Conservation (phyloP, 2,888 invertebrate genomes). For the Trichogramma evanescens region DNA sequence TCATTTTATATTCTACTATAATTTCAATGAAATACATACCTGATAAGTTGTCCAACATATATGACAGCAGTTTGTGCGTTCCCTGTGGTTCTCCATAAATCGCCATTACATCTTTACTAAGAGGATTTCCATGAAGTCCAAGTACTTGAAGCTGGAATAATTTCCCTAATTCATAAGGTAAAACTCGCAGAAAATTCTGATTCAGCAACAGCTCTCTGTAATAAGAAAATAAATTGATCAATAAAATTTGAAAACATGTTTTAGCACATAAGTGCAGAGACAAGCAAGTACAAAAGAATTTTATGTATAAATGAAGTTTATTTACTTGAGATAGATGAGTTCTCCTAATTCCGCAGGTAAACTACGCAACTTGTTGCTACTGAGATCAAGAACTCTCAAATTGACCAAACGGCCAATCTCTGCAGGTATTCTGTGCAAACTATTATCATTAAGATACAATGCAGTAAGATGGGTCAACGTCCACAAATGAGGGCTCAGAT, state of each 20-base stretch:
- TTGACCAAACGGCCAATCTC: slow-evolving; percentile 82
- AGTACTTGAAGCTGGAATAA: slow-evolving; percentile 91
- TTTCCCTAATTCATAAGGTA: slow-evolving; percentile 96
- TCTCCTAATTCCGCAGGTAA: slow-evolving; percentile 96
- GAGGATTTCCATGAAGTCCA: slow-evolving; percentile 88
- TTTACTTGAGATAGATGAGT: slow-evolving; percentile 82
- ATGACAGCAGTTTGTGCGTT: slow-evolving; percentile 86
- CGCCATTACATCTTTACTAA: slow-evolving; percentile 84
- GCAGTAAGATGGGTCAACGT: slow-evolving; percentile 87
- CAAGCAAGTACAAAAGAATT: not conserved
- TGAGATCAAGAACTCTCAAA: slow-evolving; percentile 83
- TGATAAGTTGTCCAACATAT: slow-evolving; percentile 92
- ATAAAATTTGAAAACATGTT: not conserved
- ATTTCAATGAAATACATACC: slow-evolving; percentile 54
- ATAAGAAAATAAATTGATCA: slow-evolving; percentile 26
- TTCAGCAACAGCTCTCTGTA: slow-evolving; percentile 86
- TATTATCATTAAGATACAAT: slow-evolving; percentile 93
- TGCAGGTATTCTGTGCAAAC: slow-evolving; percentile 80
- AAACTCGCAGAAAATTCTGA: slow-evolving; percentile 85
- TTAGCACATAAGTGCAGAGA: not conserved
- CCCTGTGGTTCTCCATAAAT: slow-evolving; percentile 91
- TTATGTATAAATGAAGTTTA: not conserved
- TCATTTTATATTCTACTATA: too few species aligned
- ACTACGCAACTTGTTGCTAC: slow-evolving; percentile 88
- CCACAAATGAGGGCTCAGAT: slow-evolving; percentile 87